Percentiles rank a stretch among this genome's conserved stretches.
phyloP scores from a whole-genome alignment of 2,888 invertebrate species.

The Tineola bisselliella region DNA sequence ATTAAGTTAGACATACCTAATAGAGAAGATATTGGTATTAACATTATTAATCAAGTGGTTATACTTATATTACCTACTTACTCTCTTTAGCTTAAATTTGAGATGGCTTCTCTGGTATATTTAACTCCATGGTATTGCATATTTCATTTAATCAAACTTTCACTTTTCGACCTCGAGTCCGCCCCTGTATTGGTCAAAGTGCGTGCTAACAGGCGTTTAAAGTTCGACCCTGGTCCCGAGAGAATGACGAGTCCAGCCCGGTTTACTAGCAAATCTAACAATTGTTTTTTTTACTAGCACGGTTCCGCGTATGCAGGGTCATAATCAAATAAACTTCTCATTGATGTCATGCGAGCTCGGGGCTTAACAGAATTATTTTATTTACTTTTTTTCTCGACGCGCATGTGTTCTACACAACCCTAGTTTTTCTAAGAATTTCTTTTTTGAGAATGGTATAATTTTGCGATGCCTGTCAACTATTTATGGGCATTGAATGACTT shows the following conservation, averaged over 20 bases:
- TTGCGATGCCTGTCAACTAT: too few species aligned
- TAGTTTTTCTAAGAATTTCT: too few species aligned
- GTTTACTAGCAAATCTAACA: slow-evolving; percentile 53
- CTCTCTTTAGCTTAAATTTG: too few species aligned
- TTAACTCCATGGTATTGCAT: too few species aligned
- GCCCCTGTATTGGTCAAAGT: slow-evolving; percentile 26
- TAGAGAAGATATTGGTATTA: too few species aligned
- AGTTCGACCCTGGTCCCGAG: slow-evolving; percentile 35
- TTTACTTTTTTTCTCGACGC: not conserved
- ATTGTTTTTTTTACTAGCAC: slow-evolving; percentile 25
- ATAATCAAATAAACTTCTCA: slow-evolving; percentile 21
- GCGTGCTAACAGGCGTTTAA: slow-evolving; percentile 70
- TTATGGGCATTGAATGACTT: too few species aligned
- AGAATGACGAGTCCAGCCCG: slow-evolving; percentile 31
- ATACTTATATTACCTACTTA: too few species aligned
- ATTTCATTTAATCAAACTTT: too few species aligned
- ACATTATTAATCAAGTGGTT: too few species aligned
- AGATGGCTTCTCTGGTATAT: too few species aligned
- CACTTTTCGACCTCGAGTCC: slow-evolving; percentile 15
- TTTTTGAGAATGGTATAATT: too few species aligned
- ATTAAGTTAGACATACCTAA: too few species aligned
- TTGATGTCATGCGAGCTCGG: not conserved
- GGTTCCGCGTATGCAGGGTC: not conserved
- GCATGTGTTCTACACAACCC: not conserved
- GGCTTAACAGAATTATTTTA: not conserved